These are phyloP conservation scores for Nemurella pictetii DNA, from an alignment of 2,888 invertebrate genomes.

Conservation along the genomic window DNA sequence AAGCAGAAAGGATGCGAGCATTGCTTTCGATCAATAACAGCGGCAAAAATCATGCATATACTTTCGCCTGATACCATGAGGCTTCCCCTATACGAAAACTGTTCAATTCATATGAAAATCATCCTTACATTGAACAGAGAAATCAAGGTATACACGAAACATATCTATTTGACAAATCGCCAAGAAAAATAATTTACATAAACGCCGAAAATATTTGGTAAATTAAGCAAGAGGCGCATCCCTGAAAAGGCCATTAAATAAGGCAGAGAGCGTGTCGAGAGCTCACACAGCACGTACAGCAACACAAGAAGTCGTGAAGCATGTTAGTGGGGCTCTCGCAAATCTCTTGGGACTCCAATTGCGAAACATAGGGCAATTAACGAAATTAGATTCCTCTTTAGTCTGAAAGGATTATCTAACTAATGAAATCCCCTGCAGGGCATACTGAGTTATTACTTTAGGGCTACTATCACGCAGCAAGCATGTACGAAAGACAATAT, in stretches of 20 bases:
- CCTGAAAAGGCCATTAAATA: not conserved
- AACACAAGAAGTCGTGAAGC: not conserved
- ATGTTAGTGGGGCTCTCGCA: not conserved
- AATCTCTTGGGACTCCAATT: slow-evolving; percentile 15
- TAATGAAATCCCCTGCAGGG: slow-evolving; percentile 34
- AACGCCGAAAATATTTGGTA: not conserved
- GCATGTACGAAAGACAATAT: not conserved
- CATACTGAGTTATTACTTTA: slow-evolving; percentile 27
- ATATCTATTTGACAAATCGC: not conserved
- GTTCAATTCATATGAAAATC: not conserved
- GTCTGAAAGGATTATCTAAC: slow-evolving; percentile 37
- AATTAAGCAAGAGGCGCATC: not conserved
- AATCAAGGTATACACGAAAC: not conserved
- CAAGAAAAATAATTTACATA: not conserved
- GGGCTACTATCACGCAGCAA: slow-evolving; percentile 17
- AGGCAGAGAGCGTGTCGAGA: too few relatives aligned
- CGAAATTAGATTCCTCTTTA: slow-evolving; percentile 39
- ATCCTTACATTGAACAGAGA: not conserved
- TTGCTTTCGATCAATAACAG: not conserved
- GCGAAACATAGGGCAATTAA: slow-evolving; percentile 38
- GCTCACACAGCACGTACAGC: not conserved
- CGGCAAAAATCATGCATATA: not conserved
- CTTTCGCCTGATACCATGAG: not conserved
- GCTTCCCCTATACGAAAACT: not conserved
- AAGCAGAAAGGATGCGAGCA: too few relatives aligned